Percentiles rank a stretch among this genome's conserved stretches.
phyloP scores from a whole-genome alignment of 2,113 vertebrate species.

The Alosa alosa region DNA sequence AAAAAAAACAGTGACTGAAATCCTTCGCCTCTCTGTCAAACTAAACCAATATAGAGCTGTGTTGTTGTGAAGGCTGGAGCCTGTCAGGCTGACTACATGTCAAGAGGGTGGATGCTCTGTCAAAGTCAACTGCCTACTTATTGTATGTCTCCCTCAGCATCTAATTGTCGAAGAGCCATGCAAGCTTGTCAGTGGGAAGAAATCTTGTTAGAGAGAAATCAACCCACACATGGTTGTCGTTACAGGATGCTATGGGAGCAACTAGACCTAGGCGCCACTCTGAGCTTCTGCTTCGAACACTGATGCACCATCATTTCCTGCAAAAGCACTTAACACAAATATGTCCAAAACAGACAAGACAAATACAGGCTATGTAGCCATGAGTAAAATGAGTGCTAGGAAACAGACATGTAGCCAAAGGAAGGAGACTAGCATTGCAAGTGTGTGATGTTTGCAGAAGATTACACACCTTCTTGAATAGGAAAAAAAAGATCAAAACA shows the following conservation, averaged over 20 bases:
- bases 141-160: background rate
- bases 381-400: background rate
- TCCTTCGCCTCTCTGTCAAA: background rate
- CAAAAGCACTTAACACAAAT: background rate
- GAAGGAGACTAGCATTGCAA: background rate
- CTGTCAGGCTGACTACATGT: background rate
- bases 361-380: background rate
- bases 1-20: background rate
- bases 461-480: background rate
- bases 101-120: background rate
- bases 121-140: background rate
- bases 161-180: constrained; percentile 4
- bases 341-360: background rate
- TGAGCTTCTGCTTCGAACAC: background rate
- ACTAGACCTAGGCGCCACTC: background rate
- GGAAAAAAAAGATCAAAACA: background rate
- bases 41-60: background rate
- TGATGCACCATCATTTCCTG: background rate
- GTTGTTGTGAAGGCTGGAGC: background rate
- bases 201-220: constrained; percentile 6
- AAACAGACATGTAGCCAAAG: background rate
- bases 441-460: background rate
- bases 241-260: background rate
- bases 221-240: constrained; percentile 3
- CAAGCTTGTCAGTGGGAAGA: constrained; percentile 1